These are phyloP conservation scores for Genyomyrus donnyi DNA, from an alignment of 2,113 vertebrate genomes.

Conservation along the genomic window DNA sequence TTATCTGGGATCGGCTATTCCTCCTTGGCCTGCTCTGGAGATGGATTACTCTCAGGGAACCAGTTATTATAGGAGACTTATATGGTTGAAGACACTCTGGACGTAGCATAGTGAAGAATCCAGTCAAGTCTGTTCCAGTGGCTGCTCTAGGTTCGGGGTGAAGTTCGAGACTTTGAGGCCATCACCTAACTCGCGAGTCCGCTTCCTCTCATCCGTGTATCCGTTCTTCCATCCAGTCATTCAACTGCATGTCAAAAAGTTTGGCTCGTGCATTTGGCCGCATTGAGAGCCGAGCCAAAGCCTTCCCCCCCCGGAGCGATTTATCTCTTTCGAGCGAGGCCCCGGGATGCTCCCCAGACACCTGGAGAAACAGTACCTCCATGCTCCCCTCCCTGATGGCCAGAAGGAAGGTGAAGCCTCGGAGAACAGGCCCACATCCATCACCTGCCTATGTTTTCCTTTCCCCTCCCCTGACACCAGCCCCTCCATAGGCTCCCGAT, in stretches of 20 bases:
- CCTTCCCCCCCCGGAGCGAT: background rate
- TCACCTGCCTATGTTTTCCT: constrained; percentile 41
- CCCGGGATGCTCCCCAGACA: constrained; percentile 39
- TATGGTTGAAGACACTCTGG: background rate
- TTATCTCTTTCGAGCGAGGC: background rate
- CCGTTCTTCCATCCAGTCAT: background rate
- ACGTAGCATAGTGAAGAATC: background rate
- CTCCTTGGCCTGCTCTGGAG: background rate
- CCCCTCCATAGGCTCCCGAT: constrained; percentile 2
- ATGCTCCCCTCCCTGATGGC: constrained; percentile 42
- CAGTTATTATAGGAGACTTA: background rate
- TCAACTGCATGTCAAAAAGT: no score
- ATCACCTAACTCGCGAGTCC: background rate
- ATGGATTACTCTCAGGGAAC: background rate
- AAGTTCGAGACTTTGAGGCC: background rate
- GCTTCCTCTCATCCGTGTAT: background rate
- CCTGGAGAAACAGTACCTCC: constrained; percentile 52
- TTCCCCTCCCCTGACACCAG: constrained; percentile 31
- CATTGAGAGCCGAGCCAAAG: no score
- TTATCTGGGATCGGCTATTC: background rate
- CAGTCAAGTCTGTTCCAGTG: background rate
- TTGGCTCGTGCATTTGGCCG: background rate
- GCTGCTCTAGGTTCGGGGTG: background rate
- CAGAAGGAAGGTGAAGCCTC: constrained; percentile 43
- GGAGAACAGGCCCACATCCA: constrained; percentile 48